These are phyloP conservation scores for Platichthys flesus DNA, from an alignment of 2,113 vertebrate genomes.

Conservation along the genomic window DNA sequence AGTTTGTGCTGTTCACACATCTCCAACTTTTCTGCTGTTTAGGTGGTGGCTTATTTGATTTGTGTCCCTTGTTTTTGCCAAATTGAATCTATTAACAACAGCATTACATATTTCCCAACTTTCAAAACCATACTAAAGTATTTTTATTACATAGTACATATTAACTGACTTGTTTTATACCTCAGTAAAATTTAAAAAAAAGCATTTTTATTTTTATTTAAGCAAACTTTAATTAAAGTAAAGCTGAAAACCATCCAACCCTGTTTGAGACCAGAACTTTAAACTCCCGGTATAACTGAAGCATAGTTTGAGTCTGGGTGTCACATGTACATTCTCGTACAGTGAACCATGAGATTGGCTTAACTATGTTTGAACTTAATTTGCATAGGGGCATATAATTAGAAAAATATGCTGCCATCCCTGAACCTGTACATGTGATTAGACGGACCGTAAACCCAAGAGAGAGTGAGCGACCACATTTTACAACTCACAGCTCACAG, in stretches of 20 bases:
- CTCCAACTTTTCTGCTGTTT: neutral
- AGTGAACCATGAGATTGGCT: constrained; percentile 30
- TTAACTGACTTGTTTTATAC: neutral
- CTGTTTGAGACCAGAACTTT: neutral
- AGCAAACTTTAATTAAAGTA: neutral
- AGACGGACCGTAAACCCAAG: constrained; percentile 49
- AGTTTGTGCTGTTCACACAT: neutral
- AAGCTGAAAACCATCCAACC: neutral
- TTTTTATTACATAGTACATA: too few species aligned
- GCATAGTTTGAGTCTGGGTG: neutral
- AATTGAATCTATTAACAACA: too few species aligned
- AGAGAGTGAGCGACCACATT: constrained; percentile 23
- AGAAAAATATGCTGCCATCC: neutral
- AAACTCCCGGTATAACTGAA: neutral
- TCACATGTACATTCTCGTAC: neutral
- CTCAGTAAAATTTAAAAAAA: neutral
- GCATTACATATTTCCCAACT: too few species aligned
- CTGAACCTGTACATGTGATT: constrained; percentile 39
- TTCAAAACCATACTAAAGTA: too few species aligned
- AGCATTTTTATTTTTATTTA: constrained; percentile 1
- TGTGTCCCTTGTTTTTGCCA: too few species aligned
- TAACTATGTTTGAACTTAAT: constrained; percentile 54
- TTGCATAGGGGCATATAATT: constrained; percentile 37
- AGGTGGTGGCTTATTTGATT: neutral
- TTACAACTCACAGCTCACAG: constrained; percentile 44